Evolutionary conservation across 1,140 invertebrate species (phyloP).

Genomic region (Delia radicum): DNA sequence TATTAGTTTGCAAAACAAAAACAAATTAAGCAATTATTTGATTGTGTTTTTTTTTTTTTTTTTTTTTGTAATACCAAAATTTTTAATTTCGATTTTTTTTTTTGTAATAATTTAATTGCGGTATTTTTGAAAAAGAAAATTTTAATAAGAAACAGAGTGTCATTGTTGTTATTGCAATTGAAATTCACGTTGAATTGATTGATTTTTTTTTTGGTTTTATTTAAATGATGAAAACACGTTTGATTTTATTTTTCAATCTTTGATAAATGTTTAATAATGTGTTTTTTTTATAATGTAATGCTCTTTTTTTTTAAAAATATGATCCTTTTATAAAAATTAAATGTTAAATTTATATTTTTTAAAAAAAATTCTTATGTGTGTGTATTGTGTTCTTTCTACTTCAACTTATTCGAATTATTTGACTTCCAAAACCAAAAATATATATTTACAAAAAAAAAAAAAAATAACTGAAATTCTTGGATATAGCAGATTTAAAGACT

Average conservation of each 20-base stretch:
- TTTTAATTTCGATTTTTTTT: background rate
- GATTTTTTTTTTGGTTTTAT: background rate
- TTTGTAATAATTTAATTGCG: background rate
- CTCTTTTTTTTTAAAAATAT: constrained; percentile 1
- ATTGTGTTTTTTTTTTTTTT: background rate
- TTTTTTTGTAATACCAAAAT: background rate
- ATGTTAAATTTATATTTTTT: constrained; percentile 10
- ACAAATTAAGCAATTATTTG: background rate
- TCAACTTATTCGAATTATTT: background rate
- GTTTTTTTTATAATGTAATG: constrained; percentile 20
- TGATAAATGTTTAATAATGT: constrained; percentile 24
- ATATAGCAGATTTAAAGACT: constrained; percentile 22
- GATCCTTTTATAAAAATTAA: background rate
- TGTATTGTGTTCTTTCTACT: constrained; percentile 5
- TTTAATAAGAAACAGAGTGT: constrained; percentile 24
- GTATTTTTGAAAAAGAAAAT: background rate
- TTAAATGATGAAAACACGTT: background rate
- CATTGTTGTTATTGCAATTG: constrained; percentile 32
- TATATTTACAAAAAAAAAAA: constrained; percentile 3
- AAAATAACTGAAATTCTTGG: constrained; percentile 12
- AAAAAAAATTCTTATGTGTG: background rate
- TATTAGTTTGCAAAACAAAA: background rate
- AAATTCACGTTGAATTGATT: background rate
- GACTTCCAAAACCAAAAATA: background rate
- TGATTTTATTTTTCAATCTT: background rate